phyloP scores from a whole-genome alignment of 2,797 vertebrate genomes.

The Dicrostonyx torquatus region DNA sequence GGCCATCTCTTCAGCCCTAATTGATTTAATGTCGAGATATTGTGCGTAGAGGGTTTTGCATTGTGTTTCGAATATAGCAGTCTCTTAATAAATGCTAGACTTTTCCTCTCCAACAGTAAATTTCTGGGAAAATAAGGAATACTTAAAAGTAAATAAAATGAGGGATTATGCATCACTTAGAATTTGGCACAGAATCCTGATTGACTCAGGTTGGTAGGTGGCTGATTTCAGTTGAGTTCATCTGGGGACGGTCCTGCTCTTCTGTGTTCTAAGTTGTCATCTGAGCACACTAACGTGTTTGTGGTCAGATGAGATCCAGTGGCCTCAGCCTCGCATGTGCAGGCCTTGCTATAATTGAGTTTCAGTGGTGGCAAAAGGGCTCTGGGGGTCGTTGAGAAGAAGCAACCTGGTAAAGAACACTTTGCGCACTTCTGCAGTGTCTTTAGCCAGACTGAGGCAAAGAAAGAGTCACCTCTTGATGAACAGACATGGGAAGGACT shows the following conservation, averaged over 20 bases:
- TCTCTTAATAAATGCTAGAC: background rate
- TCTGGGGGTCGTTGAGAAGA: background rate
- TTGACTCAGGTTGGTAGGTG: background rate
- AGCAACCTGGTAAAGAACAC: too few relatives aligned
- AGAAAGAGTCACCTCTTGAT: background rate
- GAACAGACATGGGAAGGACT: background rate
- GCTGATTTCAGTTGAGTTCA: background rate
- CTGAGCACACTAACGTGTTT: background rate
- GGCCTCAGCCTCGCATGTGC: background rate
- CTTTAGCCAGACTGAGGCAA: background rate
- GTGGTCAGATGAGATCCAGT: background rate
- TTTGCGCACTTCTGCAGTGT: background rate
- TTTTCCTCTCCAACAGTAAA: background rate
- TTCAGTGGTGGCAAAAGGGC: background rate
- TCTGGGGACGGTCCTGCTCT: background rate
- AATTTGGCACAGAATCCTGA: background rate
- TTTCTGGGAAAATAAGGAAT: constrained; percentile 6
- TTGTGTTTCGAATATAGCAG: background rate
- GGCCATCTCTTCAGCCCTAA: background rate
- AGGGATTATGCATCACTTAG: background rate
- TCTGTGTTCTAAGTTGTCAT: background rate
- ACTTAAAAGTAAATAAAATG: background rate
- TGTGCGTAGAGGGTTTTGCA: background rate
- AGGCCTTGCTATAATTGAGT: background rate
- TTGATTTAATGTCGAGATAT: background rate